phyloP scores from a whole-genome alignment of 2,888 invertebrate species.

The Drosophila anceps region DNA sequence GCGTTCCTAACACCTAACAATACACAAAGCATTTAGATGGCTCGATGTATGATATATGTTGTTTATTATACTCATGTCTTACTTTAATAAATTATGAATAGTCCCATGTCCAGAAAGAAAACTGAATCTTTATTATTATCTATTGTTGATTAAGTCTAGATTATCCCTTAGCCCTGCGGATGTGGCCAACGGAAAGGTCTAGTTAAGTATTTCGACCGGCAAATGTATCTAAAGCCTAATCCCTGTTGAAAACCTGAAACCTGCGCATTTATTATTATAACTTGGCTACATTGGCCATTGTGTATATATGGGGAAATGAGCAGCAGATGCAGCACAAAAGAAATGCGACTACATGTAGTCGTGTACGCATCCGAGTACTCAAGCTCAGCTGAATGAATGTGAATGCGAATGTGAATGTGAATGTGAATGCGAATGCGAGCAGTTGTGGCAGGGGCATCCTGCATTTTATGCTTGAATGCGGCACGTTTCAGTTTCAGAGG shows the following conservation, averaged over 20 bases:
- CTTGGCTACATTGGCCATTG: constrained; percentile 20
- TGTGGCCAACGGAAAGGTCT: not conserved
- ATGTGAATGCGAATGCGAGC: constrained; percentile 3
- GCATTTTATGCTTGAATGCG: constrained; percentile 54
- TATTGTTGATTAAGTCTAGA: not conserved
- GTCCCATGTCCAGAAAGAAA: not conserved
- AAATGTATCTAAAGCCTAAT: constrained; percentile 2
- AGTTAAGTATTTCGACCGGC: not conserved
- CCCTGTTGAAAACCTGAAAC: not conserved
- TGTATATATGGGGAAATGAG: constrained; percentile 13
- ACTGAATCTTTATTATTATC: no score
- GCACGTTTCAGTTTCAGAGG: constrained; percentile 61
- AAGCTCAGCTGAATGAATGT: not conserved
- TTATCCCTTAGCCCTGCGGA: no score
- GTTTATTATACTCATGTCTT: not conserved
- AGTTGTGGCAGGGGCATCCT: constrained; percentile 35
- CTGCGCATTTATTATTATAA: constrained; percentile 12
- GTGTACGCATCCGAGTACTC: constrained; percentile 9
- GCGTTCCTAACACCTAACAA: rapidly evolving
- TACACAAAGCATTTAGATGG: not conserved
- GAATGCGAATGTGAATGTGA: not conserved
- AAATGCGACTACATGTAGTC: constrained; percentile 9
- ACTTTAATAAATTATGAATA: not conserved
- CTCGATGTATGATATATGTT: no score
- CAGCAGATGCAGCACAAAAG: constrained; percentile 36